Evolutionary conservation across 2,113 vertebrate genomes (phyloP).

Genomic region (Deroptyus accipitrinus): DNA sequence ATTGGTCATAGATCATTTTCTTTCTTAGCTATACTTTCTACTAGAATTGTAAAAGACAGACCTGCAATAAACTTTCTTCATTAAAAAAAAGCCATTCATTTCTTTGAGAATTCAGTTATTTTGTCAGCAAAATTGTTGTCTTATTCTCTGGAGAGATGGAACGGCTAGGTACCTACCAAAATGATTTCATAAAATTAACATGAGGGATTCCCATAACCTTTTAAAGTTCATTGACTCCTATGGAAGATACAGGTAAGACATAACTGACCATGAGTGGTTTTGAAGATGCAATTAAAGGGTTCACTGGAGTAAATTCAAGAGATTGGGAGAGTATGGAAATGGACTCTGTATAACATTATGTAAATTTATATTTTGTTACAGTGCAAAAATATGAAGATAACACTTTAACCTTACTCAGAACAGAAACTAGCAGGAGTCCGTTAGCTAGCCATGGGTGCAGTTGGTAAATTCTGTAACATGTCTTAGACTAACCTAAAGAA

Average conservation of each 20-base stretch:
- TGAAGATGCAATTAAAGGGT: not conserved
- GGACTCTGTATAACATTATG: not conserved
- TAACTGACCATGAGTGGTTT: not conserved
- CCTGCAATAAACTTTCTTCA: slow-evolving; percentile 80
- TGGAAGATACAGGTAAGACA: not conserved
- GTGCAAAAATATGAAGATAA: not conserved
- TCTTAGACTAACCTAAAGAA: not conserved
- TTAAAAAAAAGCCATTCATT: slow-evolving; percentile 28
- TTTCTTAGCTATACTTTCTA: slow-evolving; percentile 75
- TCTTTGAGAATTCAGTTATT: not conserved
- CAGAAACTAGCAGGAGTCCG: not conserved
- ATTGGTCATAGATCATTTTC: slow-evolving; percentile 58
- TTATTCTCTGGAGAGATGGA: not conserved
- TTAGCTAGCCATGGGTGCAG: not conserved
- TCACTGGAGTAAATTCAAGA: not conserved
- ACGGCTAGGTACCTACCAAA: not conserved
- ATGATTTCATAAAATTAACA: not conserved
- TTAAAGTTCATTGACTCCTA: not conserved
- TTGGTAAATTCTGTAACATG: not conserved
- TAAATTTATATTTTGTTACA: not conserved
- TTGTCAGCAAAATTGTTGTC: not conserved
- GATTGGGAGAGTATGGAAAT: not conserved
- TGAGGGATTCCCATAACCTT: not conserved
- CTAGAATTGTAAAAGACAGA: slow-evolving; percentile 69
- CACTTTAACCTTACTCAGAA: not conserved